phyloP scores from a whole-genome alignment of 2,888 invertebrate species.

The Omphaloscelis lunosa region DNA sequence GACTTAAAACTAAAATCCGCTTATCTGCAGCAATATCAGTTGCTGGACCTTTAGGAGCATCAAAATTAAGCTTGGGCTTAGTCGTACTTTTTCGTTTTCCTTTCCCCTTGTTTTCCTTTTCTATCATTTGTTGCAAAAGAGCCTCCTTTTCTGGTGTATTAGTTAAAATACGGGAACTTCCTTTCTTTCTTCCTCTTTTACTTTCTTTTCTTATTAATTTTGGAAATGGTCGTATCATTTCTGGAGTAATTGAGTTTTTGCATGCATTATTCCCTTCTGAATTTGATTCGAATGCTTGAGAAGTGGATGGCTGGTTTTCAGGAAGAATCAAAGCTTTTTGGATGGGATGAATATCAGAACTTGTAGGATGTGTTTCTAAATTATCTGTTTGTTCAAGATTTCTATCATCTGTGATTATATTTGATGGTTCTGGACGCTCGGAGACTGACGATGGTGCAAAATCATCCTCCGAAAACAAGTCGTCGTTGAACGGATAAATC shows the following conservation, averaged over 20 bases:
- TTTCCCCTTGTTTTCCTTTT: too few relatives aligned
- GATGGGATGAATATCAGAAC: neutral
- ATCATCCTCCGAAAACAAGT: slow-evolving; percentile 8
- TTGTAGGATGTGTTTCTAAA: neutral
- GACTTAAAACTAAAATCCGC: too few relatives aligned
- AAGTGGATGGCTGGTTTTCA: neutral
- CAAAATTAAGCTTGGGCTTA: too few relatives aligned
- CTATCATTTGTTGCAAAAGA: too few relatives aligned
- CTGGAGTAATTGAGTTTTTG: neutral
- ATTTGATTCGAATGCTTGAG: neutral
- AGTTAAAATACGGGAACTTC: too few relatives aligned
- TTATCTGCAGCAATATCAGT: too few relatives aligned
- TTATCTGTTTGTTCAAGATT: slow-evolving; percentile 1
- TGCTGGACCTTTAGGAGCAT: too few relatives aligned
- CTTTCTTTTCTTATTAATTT: slow-evolving; percentile 27
- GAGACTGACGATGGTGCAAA: slow-evolving; percentile 7
- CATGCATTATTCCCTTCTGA: neutral
- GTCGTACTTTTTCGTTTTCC: too few relatives aligned
- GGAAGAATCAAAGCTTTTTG: neutral
- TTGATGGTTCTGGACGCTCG: neutral
- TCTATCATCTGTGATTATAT: neutral
- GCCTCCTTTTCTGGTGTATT: too few relatives aligned
- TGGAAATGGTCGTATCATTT: slow-evolving; percentile 8
- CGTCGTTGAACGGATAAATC: slow-evolving; percentile 6
- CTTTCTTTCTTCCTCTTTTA: too few relatives aligned